Evolutionary conservation across 2,888 invertebrate species (phyloP).

Genomic region (Pinctada fucata): DNA sequence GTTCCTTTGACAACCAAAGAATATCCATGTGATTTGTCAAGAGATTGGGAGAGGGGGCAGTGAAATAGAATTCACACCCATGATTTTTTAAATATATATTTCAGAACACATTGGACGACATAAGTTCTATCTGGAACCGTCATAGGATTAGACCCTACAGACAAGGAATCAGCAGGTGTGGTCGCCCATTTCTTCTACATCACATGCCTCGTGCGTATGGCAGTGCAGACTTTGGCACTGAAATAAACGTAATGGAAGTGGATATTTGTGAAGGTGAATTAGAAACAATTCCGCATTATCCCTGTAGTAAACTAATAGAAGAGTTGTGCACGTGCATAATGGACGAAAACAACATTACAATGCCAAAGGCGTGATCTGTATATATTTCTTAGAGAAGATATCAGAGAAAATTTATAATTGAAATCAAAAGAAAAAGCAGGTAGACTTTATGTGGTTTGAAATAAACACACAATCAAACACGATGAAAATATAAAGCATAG

Average conservation of each 20-base stretch:
- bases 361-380: slow-evolving; percentile 14
- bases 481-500: too few relatives aligned
- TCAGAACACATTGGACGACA: slow-evolving; percentile 10
- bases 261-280: slow-evolving; percentile 19
- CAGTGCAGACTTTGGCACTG: slow-evolving; percentile 11
- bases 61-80: too few relatives aligned
- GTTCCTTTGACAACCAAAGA: too few relatives aligned
- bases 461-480: too few relatives aligned
- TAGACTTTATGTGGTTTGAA: too few relatives aligned
- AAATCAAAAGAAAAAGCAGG: too few relatives aligned
- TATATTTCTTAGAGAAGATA: slow-evolving; percentile 16
- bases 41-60: too few relatives aligned
- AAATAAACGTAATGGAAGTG: slow-evolving; percentile 13
- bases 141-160: slow-evolving; percentile 14
- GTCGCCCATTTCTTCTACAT: slow-evolving; percentile 16
- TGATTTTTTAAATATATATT: too few relatives aligned
- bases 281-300: slow-evolving; percentile 1
- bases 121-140: slow-evolving; percentile 22
- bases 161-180: neutral
- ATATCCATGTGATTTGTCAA: too few relatives aligned
- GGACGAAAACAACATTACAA: slow-evolving; percentile 18
- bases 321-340: slow-evolving; percentile 11
- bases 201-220: slow-evolving; percentile 13
- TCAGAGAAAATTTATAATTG: slow-evolving; percentile 19
- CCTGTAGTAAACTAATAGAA: slow-evolving; percentile 15